Evolutionary conservation across 2,797 vertebrate species (phyloP).

Genomic region (Hemitrygon akajei): DNA sequence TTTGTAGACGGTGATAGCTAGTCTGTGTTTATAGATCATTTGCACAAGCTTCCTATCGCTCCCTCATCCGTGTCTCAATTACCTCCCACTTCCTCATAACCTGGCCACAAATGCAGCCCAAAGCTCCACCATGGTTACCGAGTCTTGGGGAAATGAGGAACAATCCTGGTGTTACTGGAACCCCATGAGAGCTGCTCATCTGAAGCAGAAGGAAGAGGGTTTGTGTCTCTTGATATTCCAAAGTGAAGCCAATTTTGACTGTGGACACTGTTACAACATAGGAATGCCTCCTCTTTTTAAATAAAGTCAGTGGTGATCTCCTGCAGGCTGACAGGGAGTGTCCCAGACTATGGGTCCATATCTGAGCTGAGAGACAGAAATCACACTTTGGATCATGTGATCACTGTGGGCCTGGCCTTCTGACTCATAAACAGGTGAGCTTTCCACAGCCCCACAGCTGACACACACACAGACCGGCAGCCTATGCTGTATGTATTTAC

Average conservation of each 20-base stretch:
- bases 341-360: neutral
- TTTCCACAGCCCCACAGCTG: neutral
- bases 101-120: too few relatives aligned
- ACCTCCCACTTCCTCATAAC: too few relatives aligned
- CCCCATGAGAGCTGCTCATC: neutral
- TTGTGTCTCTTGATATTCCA: neutral
- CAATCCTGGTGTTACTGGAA: neutral
- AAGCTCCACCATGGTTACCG: too few relatives aligned
- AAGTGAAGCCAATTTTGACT: neutral
- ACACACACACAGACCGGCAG: too few relatives aligned
- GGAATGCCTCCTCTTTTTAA: neutral
- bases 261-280: neutral
- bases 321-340: too few relatives aligned
- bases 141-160: neutral
- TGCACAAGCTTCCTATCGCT: too few relatives aligned
- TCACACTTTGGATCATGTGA: neutral
- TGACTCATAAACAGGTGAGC: neutral
- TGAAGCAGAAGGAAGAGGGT: neutral
- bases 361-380: neutral
- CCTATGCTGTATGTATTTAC: too few relatives aligned
- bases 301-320: neutral
- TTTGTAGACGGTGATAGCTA: too few relatives aligned
- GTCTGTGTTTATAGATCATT: too few relatives aligned
- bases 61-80: too few relatives aligned
- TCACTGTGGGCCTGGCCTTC: neutral